Conservation (phyloP, 2,113 vertebrate species). For the Rhinopomastus cyanomelas region DNA sequence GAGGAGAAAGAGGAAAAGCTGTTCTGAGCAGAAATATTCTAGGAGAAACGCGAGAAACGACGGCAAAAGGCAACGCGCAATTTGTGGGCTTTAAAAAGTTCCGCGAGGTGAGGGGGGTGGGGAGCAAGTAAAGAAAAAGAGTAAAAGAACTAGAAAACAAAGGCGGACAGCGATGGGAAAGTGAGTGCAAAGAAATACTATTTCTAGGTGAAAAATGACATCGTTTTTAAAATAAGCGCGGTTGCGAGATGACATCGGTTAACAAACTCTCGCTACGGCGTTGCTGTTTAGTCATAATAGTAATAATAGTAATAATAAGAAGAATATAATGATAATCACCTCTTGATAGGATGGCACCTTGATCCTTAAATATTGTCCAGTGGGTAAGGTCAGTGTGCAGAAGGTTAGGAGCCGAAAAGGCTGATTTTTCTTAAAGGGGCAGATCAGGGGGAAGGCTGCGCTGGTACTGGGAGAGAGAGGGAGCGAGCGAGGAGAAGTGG, state of each 20-base stretch:
- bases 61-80: not conserved
- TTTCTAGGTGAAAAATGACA: slow-evolving; percentile 4
- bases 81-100: not conserved
- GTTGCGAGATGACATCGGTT: not conserved
- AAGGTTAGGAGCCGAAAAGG: slow-evolving; percentile 63
- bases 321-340: slow-evolving; percentile 65
- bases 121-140: not conserved
- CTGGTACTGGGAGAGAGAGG: slow-evolving; percentile 75
- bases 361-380: slow-evolving; percentile 75
- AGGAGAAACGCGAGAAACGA: not conserved
- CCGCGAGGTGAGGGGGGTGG: accelerated
- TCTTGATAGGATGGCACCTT: slow-evolving; percentile 73
- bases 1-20: not conserved
- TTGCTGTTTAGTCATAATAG: not conserved
- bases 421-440: slow-evolving; percentile 86
- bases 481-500: slow-evolving; percentile 91
- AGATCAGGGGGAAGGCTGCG: slow-evolving; percentile 67
- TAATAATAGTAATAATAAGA: not conserved
- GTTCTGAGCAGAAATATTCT: not conserved
- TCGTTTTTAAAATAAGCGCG: not conserved
- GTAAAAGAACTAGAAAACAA: not conserved
- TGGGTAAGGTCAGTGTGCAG: slow-evolving; percentile 68
- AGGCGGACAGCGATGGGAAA: not conserved
- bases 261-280: not conserved
- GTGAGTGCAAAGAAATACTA: not conserved